Conservation (phyloP, 2,888 invertebrate genomes). For the Xestia rhomboidea region DNA sequence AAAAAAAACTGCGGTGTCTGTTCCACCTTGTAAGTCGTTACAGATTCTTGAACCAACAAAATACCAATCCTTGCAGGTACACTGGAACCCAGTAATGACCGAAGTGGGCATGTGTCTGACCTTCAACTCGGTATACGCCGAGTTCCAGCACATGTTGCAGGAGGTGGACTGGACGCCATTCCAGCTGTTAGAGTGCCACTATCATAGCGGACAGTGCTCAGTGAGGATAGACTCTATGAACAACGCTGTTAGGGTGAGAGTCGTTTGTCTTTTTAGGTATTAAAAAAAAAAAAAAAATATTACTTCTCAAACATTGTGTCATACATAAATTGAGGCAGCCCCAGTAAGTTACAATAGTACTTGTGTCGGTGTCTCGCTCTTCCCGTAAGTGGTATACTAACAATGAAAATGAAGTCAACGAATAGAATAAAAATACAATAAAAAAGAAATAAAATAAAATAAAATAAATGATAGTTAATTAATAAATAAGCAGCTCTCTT, state of each 20-base stretch:
- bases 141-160: constrained; percentile 80
- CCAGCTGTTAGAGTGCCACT: constrained; percentile 85
- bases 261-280: not conserved
- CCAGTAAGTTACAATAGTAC: no score
- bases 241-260: constrained; percentile 82
- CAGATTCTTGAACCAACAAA: not conserved
- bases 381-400: no score
- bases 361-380: no score
- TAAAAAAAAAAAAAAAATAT: no score
- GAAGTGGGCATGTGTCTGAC: constrained; percentile 87
- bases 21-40: not conserved
- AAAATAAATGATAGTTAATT: no score
- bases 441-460: no score
- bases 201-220: constrained; percentile 87
- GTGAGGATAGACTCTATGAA: constrained; percentile 86
- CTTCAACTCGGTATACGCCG: constrained; percentile 85
- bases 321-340: no score
- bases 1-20: no score
- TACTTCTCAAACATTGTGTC: no score
- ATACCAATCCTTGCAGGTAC: constrained; percentile 69
- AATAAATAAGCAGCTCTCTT: no score
- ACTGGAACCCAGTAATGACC: constrained; percentile 87
- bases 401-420: no score
- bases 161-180: constrained; percentile 72
- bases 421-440: no score